These are phyloP conservation scores for Muntiacus reevesi DNA, from an alignment of 2,113 vertebrate genomes.

Conservation along the genomic window DNA sequence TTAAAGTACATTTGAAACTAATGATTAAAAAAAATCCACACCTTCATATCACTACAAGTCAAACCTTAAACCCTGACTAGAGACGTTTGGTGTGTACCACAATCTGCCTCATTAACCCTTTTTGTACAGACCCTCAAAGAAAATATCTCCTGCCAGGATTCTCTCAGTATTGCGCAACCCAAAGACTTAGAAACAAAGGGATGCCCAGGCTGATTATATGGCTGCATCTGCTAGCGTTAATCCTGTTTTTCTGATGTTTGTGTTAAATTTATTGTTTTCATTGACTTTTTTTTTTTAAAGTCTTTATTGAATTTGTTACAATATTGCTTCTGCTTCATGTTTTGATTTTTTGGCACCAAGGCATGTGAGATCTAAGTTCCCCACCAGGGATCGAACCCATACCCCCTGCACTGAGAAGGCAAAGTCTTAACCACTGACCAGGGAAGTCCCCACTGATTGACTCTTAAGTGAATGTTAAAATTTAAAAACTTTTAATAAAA, in stretches of 20 bases:
- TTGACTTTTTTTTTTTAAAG: neutral
- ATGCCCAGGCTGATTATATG: neutral
- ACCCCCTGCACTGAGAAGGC: neutral
- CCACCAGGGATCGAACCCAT: neutral
- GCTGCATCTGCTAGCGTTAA: neutral
- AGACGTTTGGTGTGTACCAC: neutral
- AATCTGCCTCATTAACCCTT: neutral
- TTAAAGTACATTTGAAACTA: conserved; percentile 33
- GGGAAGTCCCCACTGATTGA: neutral
- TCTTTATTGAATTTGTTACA: neutral
- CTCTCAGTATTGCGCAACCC: neutral
- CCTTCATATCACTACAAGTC: neutral
- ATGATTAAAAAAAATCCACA: neutral
- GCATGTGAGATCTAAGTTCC: neutral
- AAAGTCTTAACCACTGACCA: neutral
- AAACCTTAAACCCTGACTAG: neutral
- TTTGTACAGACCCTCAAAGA: neutral
- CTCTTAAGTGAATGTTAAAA: neutral
- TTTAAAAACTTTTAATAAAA: neutral
- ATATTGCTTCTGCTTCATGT: neutral
- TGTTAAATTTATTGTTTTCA: neutral
- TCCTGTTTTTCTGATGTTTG: neutral
- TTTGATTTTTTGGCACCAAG: neutral
- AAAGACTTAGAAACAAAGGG: neutral
- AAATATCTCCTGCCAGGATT: neutral